Evolutionary conservation across 2,113 vertebrate species (phyloP).

Genomic region (Gallinago media): DNA sequence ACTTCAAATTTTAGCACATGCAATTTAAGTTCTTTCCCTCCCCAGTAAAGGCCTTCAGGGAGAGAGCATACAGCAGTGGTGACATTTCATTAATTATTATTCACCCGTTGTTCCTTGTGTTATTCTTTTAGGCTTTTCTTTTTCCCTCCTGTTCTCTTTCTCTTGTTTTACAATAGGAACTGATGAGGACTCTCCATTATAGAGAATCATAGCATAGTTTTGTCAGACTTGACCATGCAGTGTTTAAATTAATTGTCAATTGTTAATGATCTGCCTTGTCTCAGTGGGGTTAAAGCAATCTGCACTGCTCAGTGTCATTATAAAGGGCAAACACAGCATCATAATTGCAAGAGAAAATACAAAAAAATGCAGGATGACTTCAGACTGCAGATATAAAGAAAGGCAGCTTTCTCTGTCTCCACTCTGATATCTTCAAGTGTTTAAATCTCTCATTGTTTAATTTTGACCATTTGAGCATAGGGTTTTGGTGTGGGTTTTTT

Average conservation of each 20-base stretch:
- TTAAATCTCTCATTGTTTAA: background rate
- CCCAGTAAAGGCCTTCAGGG: background rate
- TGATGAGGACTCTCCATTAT: constrained; percentile 27
- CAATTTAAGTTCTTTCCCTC: background rate
- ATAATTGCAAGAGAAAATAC: background rate
- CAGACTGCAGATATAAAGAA: background rate
- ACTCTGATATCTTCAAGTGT: background rate
- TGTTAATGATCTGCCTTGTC: constrained; percentile 12
- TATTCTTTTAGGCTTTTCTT: constrained; percentile 1
- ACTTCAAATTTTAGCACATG: constrained; percentile 8
- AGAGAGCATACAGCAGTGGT: background rate
- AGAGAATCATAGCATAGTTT: background rate
- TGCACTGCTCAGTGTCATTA: background rate
- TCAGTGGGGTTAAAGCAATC: constrained; percentile 27
- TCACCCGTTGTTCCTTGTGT: background rate
- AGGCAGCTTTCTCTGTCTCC: background rate
- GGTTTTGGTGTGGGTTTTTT: background rate
- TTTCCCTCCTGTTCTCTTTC: background rate
- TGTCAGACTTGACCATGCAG: background rate
- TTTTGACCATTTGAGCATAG: background rate
- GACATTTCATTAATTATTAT: constrained; percentile 40
- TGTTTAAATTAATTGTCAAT: constrained; percentile 48
- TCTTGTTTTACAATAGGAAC: background rate
- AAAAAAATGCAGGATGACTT: background rate
- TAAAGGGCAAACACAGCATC: background rate